Evolutionary conservation across 2,888 invertebrate genomes (phyloP).

Genomic region (Anoplius nigerrimus): DNA sequence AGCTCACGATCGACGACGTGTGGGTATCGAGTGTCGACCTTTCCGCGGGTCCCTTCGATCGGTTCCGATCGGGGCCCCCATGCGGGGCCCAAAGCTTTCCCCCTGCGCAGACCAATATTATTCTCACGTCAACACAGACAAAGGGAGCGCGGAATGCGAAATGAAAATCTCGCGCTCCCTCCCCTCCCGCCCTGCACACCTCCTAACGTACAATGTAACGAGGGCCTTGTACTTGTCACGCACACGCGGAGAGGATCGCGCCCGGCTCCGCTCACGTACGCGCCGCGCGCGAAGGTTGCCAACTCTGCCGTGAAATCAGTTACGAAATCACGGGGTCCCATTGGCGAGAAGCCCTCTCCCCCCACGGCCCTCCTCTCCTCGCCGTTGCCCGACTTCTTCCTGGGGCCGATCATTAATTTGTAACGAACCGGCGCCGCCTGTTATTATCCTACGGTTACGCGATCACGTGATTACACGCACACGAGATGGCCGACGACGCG

Average conservation of each 20-base stretch:
- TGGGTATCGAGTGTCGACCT: conserved; percentile 49
- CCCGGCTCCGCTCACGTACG: conserved; percentile 5
- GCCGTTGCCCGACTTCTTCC: conserved; percentile 22
- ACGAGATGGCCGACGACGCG: conserved; percentile 13
- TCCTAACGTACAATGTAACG: background rate
- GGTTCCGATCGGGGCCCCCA: conserved; percentile 64
- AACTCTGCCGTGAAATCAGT: conserved; percentile 63
- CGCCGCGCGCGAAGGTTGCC: conserved; percentile 42
- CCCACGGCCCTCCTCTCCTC: conserved; percentile 10
- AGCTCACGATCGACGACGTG: too few species aligned
- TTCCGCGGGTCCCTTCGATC: conserved; percentile 54
- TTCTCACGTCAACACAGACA: conserved; percentile 69
- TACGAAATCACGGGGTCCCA: conserved; percentile 63
- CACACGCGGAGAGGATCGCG: too few species aligned
- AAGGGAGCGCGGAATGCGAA: conserved; percentile 43
- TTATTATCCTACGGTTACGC: conserved; percentile 66
- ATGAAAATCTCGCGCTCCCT: conserved; percentile 39
- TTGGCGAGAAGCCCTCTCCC: conserved; percentile 47
- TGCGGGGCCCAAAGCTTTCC: conserved; percentile 56
- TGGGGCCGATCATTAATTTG: conserved; percentile 69
- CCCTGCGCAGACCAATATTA: conserved; percentile 56
- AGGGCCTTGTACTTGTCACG: too few species aligned
- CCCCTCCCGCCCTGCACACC: conserved; percentile 36
- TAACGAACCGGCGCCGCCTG: conserved; percentile 67
- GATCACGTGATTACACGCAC: conserved; percentile 54